These are phyloP conservation scores for Cathartes aura DNA, from an alignment of 2,113 vertebrate species.

Conservation along the genomic window DNA sequence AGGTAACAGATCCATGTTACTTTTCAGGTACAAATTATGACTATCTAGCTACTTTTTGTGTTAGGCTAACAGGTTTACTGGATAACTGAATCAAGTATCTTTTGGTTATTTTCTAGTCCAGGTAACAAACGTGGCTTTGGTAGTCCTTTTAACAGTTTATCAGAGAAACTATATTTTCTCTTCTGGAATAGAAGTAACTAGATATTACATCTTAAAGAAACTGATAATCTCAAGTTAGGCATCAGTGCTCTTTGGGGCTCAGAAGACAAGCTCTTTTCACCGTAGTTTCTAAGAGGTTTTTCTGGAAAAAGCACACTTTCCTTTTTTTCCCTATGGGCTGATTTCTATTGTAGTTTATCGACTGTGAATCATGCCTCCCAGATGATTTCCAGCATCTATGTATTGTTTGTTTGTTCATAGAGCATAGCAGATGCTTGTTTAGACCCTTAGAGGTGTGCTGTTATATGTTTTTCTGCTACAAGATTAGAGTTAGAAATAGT, in stretches of 20 bases:
- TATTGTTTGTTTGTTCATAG: not conserved
- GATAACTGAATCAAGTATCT: not conserved
- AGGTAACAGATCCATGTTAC: not conserved
- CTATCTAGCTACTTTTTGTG: not conserved
- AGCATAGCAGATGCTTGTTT: not conserved
- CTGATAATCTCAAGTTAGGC: not conserved
- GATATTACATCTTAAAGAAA: not conserved
- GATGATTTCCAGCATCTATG: conserved; percentile 5
- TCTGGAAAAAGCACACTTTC: not conserved
- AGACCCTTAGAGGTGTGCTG: not conserved
- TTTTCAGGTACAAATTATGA: not conserved
- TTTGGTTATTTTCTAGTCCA: not conserved
- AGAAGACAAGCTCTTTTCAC: not conserved
- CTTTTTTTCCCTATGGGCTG: not conserved
- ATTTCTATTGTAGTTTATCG: not conserved
- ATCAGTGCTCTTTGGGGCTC: not conserved
- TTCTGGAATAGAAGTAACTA: not conserved
- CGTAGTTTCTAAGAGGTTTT: not conserved
- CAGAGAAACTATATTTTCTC: not conserved
- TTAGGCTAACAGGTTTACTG: not conserved
- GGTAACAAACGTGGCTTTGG: not conserved
- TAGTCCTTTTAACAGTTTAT: not conserved
- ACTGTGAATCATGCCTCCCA: not conserved
- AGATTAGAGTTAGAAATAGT: not conserved
- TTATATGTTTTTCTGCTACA: not conserved